Conservation (phyloP, 1,140 invertebrate species). For the Nautilus pompilius region DNA sequence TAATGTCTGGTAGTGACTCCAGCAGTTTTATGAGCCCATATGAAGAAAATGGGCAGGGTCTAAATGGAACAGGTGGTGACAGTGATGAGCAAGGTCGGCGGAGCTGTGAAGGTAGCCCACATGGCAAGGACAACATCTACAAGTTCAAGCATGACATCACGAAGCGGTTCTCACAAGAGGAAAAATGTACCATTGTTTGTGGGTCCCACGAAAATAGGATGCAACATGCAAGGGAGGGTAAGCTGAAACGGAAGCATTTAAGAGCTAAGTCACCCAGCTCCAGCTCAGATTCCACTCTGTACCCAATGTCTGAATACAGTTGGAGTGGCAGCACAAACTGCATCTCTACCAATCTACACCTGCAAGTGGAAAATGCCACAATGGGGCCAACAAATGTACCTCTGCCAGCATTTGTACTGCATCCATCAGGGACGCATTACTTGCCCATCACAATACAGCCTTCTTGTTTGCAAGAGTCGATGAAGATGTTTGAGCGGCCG, state of each 20-base stretch:
- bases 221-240: constrained; percentile 13
- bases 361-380: constrained; percentile 45
- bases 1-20: constrained; percentile 8
- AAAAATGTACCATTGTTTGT: constrained; percentile 25
- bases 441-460: constrained; percentile 85
- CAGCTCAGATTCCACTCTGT: constrained; percentile 46
- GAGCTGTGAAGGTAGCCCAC: constrained; percentile 1
- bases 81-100: constrained; percentile 14
- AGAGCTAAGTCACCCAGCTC: constrained; percentile 9
- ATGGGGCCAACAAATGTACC: constrained; percentile 15
- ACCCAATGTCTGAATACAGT: constrained; percentile 31
- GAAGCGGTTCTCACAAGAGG: constrained; percentile 68
- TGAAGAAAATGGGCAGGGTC: constrained; percentile 13
- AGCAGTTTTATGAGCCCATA: constrained; percentile 13
- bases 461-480: constrained; percentile 68
- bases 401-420: constrained; percentile 77
- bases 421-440: constrained; percentile 84
- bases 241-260: constrained; percentile 16
- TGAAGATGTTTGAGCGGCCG: constrained; percentile 58
- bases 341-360: constrained; percentile 10
- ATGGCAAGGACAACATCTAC: constrained; percentile 61
- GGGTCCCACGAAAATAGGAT: constrained; percentile 24
- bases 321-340: constrained; percentile 6
- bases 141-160: constrained; percentile 96
- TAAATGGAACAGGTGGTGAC: constrained; percentile 15